Evolutionary conservation across 2,113 vertebrate species (phyloP).

Genomic region (Amphiprion ocellaris): DNA sequence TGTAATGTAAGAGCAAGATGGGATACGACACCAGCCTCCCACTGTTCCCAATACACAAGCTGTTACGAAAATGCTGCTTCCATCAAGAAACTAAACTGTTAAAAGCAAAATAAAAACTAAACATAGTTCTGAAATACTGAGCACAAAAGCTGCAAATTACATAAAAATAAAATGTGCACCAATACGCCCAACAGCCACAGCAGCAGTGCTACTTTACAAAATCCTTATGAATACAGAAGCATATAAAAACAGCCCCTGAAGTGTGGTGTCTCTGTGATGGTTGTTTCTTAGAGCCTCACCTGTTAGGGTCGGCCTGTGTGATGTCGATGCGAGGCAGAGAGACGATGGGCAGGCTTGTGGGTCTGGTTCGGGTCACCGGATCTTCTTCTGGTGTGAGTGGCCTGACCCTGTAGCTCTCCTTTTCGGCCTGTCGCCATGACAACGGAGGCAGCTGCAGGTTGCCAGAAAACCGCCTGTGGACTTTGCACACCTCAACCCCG

Average conservation of each 20-base stretch:
- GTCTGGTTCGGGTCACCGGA: conserved; percentile 85
- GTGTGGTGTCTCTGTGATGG: too few relatives aligned
- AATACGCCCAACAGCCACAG: too few relatives aligned
- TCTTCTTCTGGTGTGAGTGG: conserved; percentile 89
- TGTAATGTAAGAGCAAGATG: conserved; percentile 3
- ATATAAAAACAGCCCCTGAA: too few relatives aligned
- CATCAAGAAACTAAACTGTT: neutral
- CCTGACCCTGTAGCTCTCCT: conserved; percentile 67
- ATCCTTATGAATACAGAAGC: too few relatives aligned
- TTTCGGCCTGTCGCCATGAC: conserved; percentile 90
- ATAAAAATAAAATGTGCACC: neutral
- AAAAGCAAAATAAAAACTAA: neutral
- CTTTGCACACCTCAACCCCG: conserved; percentile 90
- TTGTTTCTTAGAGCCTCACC: conserved; percentile 79
- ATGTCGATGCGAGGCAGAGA: conserved; percentile 93
- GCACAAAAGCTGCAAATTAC: neutral
- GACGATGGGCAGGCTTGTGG: conserved; percentile 89
- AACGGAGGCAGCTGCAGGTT: conserved; percentile 92
- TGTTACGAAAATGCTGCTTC: neutral
- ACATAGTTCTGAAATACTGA: neutral
- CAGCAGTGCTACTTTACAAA: too few relatives aligned
- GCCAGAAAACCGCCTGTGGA: conserved; percentile 92
- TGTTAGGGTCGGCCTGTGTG: conserved; percentile 90
- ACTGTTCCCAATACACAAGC: neutral
- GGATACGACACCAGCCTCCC: neutral